Evolutionary conservation across 2,888 invertebrate species (phyloP).

Genomic region (Tetrapedia diversipes): DNA sequence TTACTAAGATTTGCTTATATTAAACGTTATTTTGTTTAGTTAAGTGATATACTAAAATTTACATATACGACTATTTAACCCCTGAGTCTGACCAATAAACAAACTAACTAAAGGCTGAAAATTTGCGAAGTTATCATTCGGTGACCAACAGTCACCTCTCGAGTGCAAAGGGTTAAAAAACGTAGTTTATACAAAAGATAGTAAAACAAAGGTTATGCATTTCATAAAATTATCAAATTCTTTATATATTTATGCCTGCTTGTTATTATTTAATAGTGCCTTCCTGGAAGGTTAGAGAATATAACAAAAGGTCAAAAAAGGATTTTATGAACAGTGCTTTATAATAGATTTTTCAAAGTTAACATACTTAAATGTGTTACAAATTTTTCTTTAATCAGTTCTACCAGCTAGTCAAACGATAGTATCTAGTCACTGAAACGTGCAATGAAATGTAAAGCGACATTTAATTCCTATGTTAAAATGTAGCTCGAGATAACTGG

Average conservation of each 20-base stretch:
- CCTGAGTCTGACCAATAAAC: too few relatives aligned
- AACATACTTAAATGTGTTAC: neutral
- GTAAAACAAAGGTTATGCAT: neutral
- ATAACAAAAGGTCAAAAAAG: neutral
- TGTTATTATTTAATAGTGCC: constrained; percentile 40
- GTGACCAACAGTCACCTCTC: too few relatives aligned
- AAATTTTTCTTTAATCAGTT: constrained; percentile 6
- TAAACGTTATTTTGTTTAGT: too few relatives aligned
- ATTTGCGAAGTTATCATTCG: too few relatives aligned
- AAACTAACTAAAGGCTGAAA: too few relatives aligned
- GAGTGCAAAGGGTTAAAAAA: too few relatives aligned
- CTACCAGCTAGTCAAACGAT: constrained; percentile 32
- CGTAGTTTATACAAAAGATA: neutral
- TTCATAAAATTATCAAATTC: neutral
- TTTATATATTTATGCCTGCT: constrained; percentile 1
- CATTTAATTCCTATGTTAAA: constrained; percentile 7
- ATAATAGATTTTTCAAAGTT: constrained; percentile 1
- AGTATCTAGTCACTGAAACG: constrained; percentile 41
- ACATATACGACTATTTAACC: too few relatives aligned
- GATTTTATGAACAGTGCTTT: too few relatives aligned
- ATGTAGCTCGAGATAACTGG: constrained; percentile 1
- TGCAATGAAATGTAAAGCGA: constrained; percentile 20
- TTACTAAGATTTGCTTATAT: too few relatives aligned
- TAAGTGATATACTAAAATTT: too few relatives aligned
- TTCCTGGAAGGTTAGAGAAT: constrained; percentile 23